Evolutionary conservation across 2,888 invertebrate species (phyloP).

Genomic region (Minunthozetes semirufus): DNA sequence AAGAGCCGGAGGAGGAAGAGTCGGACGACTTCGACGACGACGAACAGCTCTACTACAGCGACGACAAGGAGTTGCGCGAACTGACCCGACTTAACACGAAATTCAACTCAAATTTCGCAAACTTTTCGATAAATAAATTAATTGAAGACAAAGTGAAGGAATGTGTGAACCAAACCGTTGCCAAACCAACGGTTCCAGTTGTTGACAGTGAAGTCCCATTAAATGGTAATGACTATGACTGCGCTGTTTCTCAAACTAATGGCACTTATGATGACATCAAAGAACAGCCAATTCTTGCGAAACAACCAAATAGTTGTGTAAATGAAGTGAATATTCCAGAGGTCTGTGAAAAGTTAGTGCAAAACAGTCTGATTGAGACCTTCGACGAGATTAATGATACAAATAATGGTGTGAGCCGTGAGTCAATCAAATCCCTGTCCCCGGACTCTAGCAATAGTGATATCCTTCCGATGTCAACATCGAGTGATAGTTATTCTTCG

Average conservation of each 20-base stretch:
- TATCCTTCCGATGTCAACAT: slow-evolving; percentile 6
- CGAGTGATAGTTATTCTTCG: slow-evolving; percentile 17
- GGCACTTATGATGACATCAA: not conserved
- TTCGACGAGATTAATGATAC: not conserved
- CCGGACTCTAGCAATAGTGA: not conserved
- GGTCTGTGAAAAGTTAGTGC: slow-evolving; percentile 17
- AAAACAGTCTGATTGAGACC: not conserved
- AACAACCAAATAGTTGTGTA: not conserved
- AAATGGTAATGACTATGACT: not conserved
- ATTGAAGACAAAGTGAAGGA: not conserved
- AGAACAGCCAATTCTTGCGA: not conserved
- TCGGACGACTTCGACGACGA: not conserved
- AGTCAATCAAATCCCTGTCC: not conserved
- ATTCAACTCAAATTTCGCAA: slow-evolving; percentile 26
- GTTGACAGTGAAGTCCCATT: not conserved
- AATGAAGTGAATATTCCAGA: not conserved
- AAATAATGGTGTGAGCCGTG: not conserved
- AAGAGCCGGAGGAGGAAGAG: slow-evolving; percentile 7
- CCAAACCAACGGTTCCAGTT: not conserved
- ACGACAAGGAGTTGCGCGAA: slow-evolving; percentile 22
- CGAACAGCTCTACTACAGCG: not conserved
- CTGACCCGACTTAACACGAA: slow-evolving; percentile 9
- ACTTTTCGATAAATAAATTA: not conserved
- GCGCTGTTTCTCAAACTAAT: not conserved
- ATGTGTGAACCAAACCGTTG: not conserved